Evolutionary conservation across 2,888 invertebrate genomes (phyloP).

Genomic region (Xylocampa areola): DNA sequence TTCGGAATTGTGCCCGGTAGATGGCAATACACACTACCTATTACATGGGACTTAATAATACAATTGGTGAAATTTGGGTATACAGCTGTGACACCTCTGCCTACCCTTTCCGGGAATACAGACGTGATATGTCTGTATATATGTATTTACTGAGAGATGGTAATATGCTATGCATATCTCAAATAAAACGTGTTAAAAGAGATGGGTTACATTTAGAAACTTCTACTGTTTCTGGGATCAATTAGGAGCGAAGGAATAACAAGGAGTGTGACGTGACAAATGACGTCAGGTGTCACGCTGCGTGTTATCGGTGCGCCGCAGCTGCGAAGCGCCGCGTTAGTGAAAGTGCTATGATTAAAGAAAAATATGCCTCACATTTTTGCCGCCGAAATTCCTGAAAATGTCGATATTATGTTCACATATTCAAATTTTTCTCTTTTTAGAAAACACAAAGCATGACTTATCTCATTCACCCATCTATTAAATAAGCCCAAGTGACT

Average conservation of each 20-base stretch:
- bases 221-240: slow-evolving; percentile 39
- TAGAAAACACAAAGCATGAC: background rate
- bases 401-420: no score
- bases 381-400: slow-evolving; percentile 13
- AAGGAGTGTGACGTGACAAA: slow-evolving; percentile 49
- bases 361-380: slow-evolving; percentile 43
- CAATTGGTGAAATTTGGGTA: no score
- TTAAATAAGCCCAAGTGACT: no score
- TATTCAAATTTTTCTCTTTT: slow-evolving; percentile 34
- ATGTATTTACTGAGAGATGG: no score
- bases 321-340: slow-evolving; percentile 49
- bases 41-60: no score
- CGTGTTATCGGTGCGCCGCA: slow-evolving; percentile 63
- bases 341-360: slow-evolving; percentile 52
- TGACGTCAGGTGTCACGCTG: slow-evolving; percentile 47
- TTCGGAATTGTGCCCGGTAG: no score
- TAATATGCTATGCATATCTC: no score
- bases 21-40: no score
- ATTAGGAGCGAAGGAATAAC: slow-evolving; percentile 44
- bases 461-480: background rate
- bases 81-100: no score
- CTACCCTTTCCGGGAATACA: no score
- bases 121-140: no score
- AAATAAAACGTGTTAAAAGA: slow-evolving; percentile 32
- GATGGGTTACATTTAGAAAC: slow-evolving; percentile 45